Base-by-base conservation (phyloP, 30 jellyfish, hydroid and myxozoan species). In the Hydractinia echinata region DNA sequence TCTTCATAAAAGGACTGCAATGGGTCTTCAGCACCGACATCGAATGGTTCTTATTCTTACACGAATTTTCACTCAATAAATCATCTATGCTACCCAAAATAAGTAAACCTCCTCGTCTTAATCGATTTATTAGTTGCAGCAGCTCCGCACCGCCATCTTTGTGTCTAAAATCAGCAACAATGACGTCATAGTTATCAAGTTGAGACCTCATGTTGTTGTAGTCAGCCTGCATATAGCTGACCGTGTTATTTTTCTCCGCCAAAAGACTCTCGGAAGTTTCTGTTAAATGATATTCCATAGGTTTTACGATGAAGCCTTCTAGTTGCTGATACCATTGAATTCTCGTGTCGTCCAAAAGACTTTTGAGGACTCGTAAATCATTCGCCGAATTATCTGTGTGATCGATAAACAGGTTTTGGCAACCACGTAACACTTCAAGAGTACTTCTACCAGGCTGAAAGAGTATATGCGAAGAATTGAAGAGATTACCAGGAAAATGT, bases 41-140 rank as follows among this genome's bases (percentile, higher is more conserved):
- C 7, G 85, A 77, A 4, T 77, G 85, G 8, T 56, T 6, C 7
- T 5, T 11, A 15, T 52, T 8, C 55, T 51, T 55, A 9, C 30
- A 53, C 10, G 39, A 11, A 30, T 54, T 52, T 19, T 11, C 10
- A 61, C 77, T 16, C 6, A 60, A 55, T 2, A 30, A 30, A 30
- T 77, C 80, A 77, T 77, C 85, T 52, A 77, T 77, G 82, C 85
- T 77, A 54, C 85, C 85, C 53, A 77, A 54, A 4, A 77, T 66
- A 5, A 77, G 53, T 16, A 54, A 55, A 54, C 85, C 85, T 13
- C 58, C 58, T 61, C 19, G 13, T 54, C 39, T 77, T 56, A 77
- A 77, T 16, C 85, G 21, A 54, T 56, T 44, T 20, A 21, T 15
- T 10, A 77, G 55, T 30, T 77, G 81, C 10, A 19, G 51, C 54